Percentiles rank a stretch among this genome's conserved stretches.
Conservation (phyloP, 2,888 invertebrate genomes). For the Nomada hirtipes region DNA sequence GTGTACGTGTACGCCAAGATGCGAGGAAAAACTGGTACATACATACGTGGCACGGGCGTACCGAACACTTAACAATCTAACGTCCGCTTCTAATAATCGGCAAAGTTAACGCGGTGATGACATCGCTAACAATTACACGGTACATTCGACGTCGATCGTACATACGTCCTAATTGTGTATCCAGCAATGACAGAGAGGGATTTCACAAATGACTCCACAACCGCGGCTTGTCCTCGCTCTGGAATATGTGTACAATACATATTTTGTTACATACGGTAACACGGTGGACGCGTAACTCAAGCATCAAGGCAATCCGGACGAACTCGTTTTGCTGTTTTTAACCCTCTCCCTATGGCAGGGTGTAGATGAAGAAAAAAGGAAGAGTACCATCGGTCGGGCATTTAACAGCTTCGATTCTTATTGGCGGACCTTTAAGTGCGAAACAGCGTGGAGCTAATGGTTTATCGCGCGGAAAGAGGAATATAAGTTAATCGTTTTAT, state of each 20-base stretch:
- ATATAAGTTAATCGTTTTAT: too few species aligned
- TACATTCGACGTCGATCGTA: conserved; percentile 19
- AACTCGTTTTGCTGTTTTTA: conserved; percentile 22
- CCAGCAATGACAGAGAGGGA: conserved; percentile 26
- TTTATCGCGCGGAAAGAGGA: too few species aligned
- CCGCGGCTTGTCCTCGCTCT: conserved; percentile 25
- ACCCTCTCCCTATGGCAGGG: not conserved
- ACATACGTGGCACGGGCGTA: not conserved
- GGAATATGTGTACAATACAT: conserved; percentile 15
- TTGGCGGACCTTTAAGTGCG: too few species aligned
- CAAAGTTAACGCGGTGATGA: conserved; percentile 34
- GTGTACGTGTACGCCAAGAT: not conserved
- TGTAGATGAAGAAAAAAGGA: not conserved
- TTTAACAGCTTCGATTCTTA: too few species aligned
- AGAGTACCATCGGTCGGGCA: too few species aligned
- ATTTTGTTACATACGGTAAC: conserved; percentile 52
- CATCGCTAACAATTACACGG: conserved; percentile 48
- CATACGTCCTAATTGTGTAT: conserved; percentile 56
- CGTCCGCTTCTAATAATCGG: conserved; percentile 14
- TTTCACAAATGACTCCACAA: conserved; percentile 33
- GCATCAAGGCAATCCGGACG: conserved; percentile 35
- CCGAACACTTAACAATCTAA: conserved; percentile 39
- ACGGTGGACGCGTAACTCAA: conserved; percentile 24
- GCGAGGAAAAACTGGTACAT: conserved; percentile 25
- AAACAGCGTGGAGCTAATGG: too few species aligned